A percentile compares a stretch with the other conserved stretches of the same genome.
These are phyloP conservation scores for Apoda limacodes DNA, from an alignment of 2,888 invertebrate genomes.

Conservation along the genomic window DNA sequence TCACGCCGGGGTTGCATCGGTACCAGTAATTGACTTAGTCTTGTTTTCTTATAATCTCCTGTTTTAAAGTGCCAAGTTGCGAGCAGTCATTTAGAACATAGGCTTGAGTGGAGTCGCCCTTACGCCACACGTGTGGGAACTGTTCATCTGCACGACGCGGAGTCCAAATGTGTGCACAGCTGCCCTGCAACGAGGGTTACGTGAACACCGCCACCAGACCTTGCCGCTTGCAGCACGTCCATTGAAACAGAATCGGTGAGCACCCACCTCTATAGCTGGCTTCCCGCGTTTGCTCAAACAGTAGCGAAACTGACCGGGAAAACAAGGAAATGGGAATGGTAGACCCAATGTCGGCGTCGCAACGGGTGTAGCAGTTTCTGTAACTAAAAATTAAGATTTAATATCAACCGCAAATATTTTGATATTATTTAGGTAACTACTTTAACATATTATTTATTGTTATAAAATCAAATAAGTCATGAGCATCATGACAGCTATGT, in stretches of 20 bases:
- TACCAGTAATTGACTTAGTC: conserved; percentile 2
- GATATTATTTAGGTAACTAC: too few relatives aligned
- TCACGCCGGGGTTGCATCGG: conserved; percentile 2
- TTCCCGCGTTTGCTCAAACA: conserved; percentile 62
- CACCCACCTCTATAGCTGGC: conserved; percentile 61
- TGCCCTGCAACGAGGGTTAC: conserved; percentile 60
- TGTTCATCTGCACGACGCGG: conserved; percentile 63
- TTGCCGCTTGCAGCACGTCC: conserved; percentile 62
- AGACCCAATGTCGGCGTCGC: conserved; percentile 51
- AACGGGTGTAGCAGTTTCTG: conserved; percentile 35
- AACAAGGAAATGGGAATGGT: conserved; percentile 61
- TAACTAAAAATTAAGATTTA: too few relatives aligned
- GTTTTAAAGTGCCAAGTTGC: background rate
- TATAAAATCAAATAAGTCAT: too few relatives aligned
- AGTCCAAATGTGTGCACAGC: conserved; percentile 62
- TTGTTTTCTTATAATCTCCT: background rate
- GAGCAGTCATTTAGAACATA: conserved; percentile 46
- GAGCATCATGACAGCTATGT: too few relatives aligned
- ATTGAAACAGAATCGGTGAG: conserved; percentile 62
- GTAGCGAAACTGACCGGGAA: conserved; percentile 62
- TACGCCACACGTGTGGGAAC: conserved; percentile 61
- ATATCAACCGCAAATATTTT: too few relatives aligned
- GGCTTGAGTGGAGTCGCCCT: conserved; percentile 58
- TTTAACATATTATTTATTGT: too few relatives aligned
- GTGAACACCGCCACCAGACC: conserved; percentile 64